A percentile compares a stretch with the other conserved stretches of the same genome.
phyloP scores from a whole-genome alignment of 2,113 vertebrate genomes.

The Campylomormyrus numenius region DNA sequence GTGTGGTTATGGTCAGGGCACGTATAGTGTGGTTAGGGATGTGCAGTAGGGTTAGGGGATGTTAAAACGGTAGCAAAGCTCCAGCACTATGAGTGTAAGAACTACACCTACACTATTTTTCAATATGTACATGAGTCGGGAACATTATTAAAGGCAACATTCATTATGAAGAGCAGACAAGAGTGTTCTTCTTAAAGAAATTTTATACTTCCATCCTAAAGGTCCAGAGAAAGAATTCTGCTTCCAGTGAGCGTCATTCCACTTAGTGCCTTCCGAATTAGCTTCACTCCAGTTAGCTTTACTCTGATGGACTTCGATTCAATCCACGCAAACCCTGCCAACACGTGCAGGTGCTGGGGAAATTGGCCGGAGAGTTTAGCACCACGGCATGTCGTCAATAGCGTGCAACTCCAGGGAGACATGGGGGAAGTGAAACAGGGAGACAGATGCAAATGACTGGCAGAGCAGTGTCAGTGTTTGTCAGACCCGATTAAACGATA shows the following conservation, averaged over 20 bases:
- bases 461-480: constrained; percentile 7
- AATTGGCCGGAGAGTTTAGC: background rate
- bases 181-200: background rate
- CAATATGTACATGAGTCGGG: background rate
- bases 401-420: background rate
- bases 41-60: background rate
- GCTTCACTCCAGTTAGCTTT: background rate
- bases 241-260: background rate
- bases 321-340: background rate
- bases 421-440: background rate
- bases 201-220: background rate
- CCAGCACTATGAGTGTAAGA: background rate
- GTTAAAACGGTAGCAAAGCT: background rate
- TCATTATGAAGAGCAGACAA: background rate
- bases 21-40: too few relatives aligned
- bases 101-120: background rate
- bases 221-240: background rate
- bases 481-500: constrained; percentile 24
- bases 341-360: background rate
- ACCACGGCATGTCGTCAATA: background rate
- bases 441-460: constrained; percentile 14
- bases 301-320: background rate
- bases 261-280: background rate
- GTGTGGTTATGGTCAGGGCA: background rate
- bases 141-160: background rate